phyloP scores from a whole-genome alignment of 1,140 invertebrate genomes.

The Pseudomyrmex sp. region DNA sequence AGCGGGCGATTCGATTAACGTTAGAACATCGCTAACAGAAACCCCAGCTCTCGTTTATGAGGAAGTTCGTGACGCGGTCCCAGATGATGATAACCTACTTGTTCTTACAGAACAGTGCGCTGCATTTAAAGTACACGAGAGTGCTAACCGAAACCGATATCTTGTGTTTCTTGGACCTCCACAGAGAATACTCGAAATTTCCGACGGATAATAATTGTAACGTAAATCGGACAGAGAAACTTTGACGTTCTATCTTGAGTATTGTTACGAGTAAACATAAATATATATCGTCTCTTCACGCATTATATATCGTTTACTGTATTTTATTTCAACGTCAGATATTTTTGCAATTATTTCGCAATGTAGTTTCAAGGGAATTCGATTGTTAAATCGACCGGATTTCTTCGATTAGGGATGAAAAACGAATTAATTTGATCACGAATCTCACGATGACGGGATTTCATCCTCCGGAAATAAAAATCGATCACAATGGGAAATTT shows the following conservation, averaged over 20 bases:
- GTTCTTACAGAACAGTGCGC: neutral
- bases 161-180: neutral
- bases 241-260: neutral
- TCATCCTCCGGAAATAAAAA: too few species aligned
- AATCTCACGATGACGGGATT: too few species aligned
- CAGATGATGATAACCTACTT: slow-evolving; percentile 24
- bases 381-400: too few species aligned
- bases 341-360: too few species aligned
- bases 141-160: neutral
- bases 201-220: neutral
- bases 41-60: slow-evolving; percentile 22
- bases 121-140: neutral
- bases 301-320: too few species aligned
- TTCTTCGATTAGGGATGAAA: too few species aligned
- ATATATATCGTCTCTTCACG: too few species aligned
- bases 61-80: neutral
- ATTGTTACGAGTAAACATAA: neutral
- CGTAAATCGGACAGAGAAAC: neutral
- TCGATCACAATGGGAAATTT: too few species aligned
- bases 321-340: too few species aligned
- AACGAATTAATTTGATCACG: too few species aligned
- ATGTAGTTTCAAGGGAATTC: too few species aligned
- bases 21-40: slow-evolving; percentile 15
- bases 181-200: neutral
- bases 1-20: slow-evolving; percentile 52